A percentile compares a stretch with the other conserved stretches of the same genome.
Conservation (phyloP, 1,140 invertebrate species). For the Formica exsecta region DNA sequence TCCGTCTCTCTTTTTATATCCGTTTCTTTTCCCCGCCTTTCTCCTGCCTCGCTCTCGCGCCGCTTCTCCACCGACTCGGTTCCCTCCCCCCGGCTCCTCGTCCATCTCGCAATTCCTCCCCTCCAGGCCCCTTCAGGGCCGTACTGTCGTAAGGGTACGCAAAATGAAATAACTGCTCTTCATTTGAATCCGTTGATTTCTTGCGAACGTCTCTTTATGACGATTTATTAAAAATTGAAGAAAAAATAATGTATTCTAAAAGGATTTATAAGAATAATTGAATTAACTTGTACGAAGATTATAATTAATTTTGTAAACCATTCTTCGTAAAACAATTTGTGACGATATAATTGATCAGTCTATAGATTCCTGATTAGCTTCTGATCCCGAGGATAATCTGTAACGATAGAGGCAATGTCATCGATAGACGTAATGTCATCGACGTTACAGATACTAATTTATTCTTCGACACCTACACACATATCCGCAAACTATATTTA, state of each 20-base stretch:
- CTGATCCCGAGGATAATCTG: no score
- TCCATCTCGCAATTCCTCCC: no score
- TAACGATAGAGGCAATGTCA: no score
- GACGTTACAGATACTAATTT: neutral
- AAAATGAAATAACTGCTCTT: neutral
- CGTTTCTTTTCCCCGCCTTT: constrained; percentile 75
- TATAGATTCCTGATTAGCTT: no score
- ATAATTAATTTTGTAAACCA: no score
- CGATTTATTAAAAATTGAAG: neutral
- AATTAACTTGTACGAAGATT: no score
- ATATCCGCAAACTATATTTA: neutral
- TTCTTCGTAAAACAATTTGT: no score
- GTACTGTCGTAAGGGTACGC: neutral
- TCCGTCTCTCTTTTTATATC: constrained; percentile 74
- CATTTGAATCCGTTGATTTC: neutral
- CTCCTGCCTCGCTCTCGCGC: constrained; percentile 71
- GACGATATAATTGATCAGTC: no score
- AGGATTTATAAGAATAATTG: no score
- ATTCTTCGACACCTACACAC: neutral
- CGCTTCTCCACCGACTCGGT: constrained; percentile 60
- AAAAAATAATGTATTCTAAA: neutral
- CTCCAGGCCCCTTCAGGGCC: constrained; percentile 17
- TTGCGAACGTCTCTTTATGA: neutral
- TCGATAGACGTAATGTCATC: no score
- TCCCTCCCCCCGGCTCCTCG: neutral